Conservation (phyloP, 2,888 invertebrate species). For the Oscheius sp. region DNA sequence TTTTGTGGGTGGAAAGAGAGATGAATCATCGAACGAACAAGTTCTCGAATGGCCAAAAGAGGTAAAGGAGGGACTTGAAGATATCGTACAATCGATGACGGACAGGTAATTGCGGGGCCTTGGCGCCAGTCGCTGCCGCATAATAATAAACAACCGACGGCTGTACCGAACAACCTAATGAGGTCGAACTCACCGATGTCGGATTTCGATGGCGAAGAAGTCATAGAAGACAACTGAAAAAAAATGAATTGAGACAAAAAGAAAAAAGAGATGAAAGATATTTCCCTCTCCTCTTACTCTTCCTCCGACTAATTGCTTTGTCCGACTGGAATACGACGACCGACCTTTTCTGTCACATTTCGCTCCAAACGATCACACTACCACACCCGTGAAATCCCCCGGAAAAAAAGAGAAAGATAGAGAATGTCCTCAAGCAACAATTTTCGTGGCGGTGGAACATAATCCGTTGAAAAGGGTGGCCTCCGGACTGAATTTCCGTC, state of each 20-base stretch:
- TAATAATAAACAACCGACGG: constrained; percentile 24
- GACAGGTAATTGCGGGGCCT: constrained; percentile 27
- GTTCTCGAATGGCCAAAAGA: constrained; percentile 9
- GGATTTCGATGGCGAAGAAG: constrained; percentile 19
- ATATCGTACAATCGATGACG: constrained; percentile 27
- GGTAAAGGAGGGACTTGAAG: constrained; percentile 1
- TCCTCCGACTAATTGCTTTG: constrained; percentile 16
- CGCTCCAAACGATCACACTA: constrained; percentile 27
- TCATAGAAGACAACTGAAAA: not conserved
- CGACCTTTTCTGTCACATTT: constrained; percentile 32
- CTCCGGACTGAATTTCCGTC: constrained; percentile 1
- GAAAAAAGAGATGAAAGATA: too few relatives aligned
- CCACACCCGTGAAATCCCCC: constrained; percentile 13
- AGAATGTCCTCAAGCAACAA: not conserved
- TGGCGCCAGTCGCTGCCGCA: constrained; percentile 22
- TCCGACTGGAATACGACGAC: constrained; percentile 14
- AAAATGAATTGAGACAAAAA: too few relatives aligned
- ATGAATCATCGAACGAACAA: constrained; percentile 21
- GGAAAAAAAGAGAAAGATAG: not conserved
- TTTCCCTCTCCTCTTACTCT: not conserved
- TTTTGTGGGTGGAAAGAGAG: too few relatives aligned
- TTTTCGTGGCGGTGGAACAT: not conserved
- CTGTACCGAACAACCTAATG: constrained; percentile 5
- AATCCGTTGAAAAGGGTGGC: constrained; percentile 1
- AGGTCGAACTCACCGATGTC: constrained; percentile 18